phyloP scores from a whole-genome alignment of 2,797 vertebrate genomes.

The Hippocampus kuda region DNA sequence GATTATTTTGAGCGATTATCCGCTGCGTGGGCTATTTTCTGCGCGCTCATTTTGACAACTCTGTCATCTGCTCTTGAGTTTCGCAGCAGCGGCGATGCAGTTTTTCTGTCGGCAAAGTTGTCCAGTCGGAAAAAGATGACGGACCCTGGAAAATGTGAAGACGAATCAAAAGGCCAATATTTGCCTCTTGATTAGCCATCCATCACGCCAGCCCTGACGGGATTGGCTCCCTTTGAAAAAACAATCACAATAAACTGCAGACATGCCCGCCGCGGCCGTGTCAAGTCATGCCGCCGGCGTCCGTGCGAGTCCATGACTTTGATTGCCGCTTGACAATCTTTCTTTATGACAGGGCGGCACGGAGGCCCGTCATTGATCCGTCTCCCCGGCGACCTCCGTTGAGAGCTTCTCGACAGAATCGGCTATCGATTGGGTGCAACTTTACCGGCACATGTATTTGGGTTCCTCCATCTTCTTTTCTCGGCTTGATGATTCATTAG shows the following conservation, averaged over 20 bases:
- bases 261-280: slow-evolving; percentile 35
- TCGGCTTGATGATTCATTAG: slow-evolving; percentile 55
- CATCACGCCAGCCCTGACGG: slow-evolving; percentile 25
- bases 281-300: slow-evolving; percentile 39
- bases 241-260: slow-evolving; percentile 43
- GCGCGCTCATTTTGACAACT: not conserved
- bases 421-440: slow-evolving; percentile 65
- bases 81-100: not conserved
- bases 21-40: no score
- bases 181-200: slow-evolving; percentile 42
- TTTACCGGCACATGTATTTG: slow-evolving; percentile 66
- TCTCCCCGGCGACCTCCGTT: slow-evolving; percentile 60
- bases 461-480: slow-evolving; percentile 34
- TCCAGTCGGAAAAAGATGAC: slow-evolving; percentile 4
- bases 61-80: not conserved
- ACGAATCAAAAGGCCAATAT: slow-evolving; percentile 26
- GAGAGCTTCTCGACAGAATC: slow-evolving; percentile 63
- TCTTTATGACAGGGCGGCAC: slow-evolving; percentile 67
- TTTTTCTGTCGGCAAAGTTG: not conserved
- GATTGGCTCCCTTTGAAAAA: slow-evolving; percentile 17
- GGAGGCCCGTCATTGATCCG: slow-evolving; percentile 61
- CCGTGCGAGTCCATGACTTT: slow-evolving; percentile 62
- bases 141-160: slow-evolving; percentile 5
- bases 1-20: not conserved
- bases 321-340: slow-evolving; percentile 69